A percentile compares a stretch with the other conserved stretches of the same genome.
phyloP scores from a whole-genome alignment of 2,113 vertebrate genomes.

The Sapayoa aenigma region DNA sequence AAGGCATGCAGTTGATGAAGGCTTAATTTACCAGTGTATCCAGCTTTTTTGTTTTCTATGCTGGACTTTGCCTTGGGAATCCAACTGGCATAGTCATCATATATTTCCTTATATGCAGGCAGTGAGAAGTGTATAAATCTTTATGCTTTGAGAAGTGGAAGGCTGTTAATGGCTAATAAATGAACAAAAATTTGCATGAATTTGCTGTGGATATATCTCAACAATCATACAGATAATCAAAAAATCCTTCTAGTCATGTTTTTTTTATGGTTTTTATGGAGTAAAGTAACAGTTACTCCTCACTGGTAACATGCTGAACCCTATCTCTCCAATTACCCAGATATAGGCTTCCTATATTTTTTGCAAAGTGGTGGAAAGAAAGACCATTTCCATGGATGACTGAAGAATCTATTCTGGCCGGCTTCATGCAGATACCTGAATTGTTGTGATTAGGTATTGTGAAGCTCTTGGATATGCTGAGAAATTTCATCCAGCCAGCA shows the following conservation, averaged over 20 bases:
- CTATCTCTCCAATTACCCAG: neutral
- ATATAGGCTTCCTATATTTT: neutral
- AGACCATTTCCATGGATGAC: neutral
- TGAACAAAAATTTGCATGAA: neutral
- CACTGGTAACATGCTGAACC: rapidly evolving
- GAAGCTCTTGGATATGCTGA: neutral
- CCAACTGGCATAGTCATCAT: neutral
- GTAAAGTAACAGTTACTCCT: neutral
- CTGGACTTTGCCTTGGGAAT: neutral
- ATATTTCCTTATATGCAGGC: neutral
- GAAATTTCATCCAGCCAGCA: neutral
- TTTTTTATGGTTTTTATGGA: neutral
- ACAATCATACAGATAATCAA: neutral
- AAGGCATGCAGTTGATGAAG: neutral
- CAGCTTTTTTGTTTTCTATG: neutral
- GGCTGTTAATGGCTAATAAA: neutral
- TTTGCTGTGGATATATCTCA: neutral
- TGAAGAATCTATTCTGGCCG: neutral
- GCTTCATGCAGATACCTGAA: neutral
- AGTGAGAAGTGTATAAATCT: neutral
- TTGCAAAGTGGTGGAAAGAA: neutral
- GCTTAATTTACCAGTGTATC: neutral
- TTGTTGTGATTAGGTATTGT: neutral
- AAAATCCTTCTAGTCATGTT: neutral
- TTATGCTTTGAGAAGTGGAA: neutral